Evolutionary conservation across 2,797 vertebrate species (phyloP), one percentile per base, ranked within the genome.

Genomic region (Calcarius lapponicus): DNA sequence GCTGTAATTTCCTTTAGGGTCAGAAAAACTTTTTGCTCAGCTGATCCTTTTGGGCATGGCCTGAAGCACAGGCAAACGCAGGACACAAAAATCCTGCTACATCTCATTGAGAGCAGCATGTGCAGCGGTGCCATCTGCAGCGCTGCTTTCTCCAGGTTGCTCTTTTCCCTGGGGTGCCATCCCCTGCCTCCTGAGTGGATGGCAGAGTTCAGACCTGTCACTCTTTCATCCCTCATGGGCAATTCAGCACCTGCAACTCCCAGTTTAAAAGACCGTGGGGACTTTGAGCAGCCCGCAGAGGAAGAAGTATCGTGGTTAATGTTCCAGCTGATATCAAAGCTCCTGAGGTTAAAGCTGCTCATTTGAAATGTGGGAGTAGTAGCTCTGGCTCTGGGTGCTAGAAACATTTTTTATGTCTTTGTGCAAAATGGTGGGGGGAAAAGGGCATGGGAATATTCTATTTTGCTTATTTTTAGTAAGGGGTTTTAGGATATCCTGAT

Each of bases 271-370:
- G 51, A 48, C 82, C 25, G 0, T 81, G 80, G 89, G 88, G 88
- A 91, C 64, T 86, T 36, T 2, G 64, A 92, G 75, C 64, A 81
- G 53, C 87, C 51, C 21, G 0, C 11, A 11, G 73, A 60, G 62
- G 62, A 67, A 88, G 75, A 51, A 78, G 79, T 62, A 72, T 28
- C 26, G 2, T 22, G 60, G 80, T 69, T 93, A 84, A 94, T 53
- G 58, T 75, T 96, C 61, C 74, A 43, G 79, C 84, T 94, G 92
- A 64, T 96, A 95, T 83, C 88, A 87, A 96, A 96, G 92, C 88
- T 83, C 22, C 14, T 48, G 78, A 80, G 82, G 85, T 84, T 96
- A 91, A 89, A 94, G 26, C 45, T 88, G 43, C 28, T 89, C 53
- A 8, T 89, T 21, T 86, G 47, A 95, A 88, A 79, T 72, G 34